A percentile compares a stretch with the other conserved stretches of the same genome.
phyloP scores from a whole-genome alignment of 1,140 invertebrate genomes.

The Catajapyx aquilonaris region DNA sequence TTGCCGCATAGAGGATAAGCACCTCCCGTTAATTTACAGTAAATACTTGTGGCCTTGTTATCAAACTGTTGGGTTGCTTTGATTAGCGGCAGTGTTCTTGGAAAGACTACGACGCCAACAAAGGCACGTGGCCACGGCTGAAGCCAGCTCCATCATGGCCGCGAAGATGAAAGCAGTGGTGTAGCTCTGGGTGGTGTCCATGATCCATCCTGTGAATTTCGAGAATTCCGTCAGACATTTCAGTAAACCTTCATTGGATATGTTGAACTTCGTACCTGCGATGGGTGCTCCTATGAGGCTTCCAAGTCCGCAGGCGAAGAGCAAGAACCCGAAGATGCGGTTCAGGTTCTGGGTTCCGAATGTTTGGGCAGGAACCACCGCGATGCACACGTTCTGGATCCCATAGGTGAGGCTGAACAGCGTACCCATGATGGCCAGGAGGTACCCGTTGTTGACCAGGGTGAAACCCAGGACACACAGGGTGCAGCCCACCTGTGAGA shows the following conservation, averaged over 20 bases:
- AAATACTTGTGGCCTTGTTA: too few species aligned
- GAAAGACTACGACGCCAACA: neutral
- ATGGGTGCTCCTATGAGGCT: slow-evolving; percentile 9
- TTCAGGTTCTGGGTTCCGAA: slow-evolving; percentile 10
- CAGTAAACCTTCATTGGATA: neutral
- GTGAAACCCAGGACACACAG: slow-evolving; percentile 6
- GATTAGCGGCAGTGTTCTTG: too few species aligned
- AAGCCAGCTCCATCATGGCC: neutral
- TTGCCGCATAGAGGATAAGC: too few species aligned
- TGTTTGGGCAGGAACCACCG: slow-evolving; percentile 7
- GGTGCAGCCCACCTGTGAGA: slow-evolving; percentile 5
- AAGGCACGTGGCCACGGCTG: neutral
- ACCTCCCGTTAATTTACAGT: too few species aligned
- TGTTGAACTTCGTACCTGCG: slow-evolving; percentile 4
- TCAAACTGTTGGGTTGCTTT: too few species aligned
- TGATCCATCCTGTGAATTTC: neutral
- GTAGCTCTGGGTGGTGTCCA: neutral
- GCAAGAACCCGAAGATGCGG: slow-evolving; percentile 8
- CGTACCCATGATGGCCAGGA: slow-evolving; percentile 5
- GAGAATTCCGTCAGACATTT: neutral
- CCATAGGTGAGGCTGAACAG: slow-evolving; percentile 10
- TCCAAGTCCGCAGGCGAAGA: slow-evolving; percentile 10
- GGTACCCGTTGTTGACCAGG: slow-evolving; percentile 3
- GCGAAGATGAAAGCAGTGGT: neutral
- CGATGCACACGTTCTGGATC: slow-evolving; percentile 7